A percentile compares a stretch with the other conserved stretches of the same genome.
These are phyloP conservation scores for Leptestheria dahalacensis DNA, from an alignment of 1,140 invertebrate genomes.

Conservation along the genomic window DNA sequence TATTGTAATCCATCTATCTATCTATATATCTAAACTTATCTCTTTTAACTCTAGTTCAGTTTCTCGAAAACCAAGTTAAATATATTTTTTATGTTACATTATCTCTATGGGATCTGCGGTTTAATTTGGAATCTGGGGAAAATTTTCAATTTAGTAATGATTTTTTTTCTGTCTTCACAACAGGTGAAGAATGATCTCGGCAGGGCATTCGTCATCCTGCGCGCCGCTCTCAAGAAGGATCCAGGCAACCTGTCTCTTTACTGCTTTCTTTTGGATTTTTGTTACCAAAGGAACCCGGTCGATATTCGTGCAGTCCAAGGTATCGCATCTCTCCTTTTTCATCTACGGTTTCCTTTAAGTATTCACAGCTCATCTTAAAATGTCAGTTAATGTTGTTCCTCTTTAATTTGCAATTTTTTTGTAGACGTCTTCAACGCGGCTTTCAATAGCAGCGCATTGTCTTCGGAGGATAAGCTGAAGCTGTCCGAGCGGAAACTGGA, in stretches of 20 bases:
- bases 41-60: no score
- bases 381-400: not conserved
- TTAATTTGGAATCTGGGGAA: no score
- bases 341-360: no score
- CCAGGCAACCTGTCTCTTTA: slow-evolving; percentile 35
- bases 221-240: slow-evolving; percentile 33
- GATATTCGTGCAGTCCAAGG: slow-evolving; percentile 22
- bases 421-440: slow-evolving; percentile 21
- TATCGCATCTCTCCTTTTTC: no score
- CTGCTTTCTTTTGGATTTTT: slow-evolving; percentile 37
- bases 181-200: slow-evolving; percentile 16
- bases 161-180: no score
- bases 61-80: no score
- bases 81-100: no score
- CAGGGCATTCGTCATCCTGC: slow-evolving; percentile 30
- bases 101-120: no score
- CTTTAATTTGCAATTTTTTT: slow-evolving; percentile 1
- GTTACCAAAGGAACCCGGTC: slow-evolving; percentile 32
- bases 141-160: no score
- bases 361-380: not conserved
- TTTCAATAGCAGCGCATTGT: slow-evolving; percentile 20
- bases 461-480: not conserved
- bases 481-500: not conserved
- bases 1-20: no score
- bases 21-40: no score